Evolutionary conservation across 2,113 vertebrate species (phyloP).

Genomic region (Furnarius figulus): DNA sequence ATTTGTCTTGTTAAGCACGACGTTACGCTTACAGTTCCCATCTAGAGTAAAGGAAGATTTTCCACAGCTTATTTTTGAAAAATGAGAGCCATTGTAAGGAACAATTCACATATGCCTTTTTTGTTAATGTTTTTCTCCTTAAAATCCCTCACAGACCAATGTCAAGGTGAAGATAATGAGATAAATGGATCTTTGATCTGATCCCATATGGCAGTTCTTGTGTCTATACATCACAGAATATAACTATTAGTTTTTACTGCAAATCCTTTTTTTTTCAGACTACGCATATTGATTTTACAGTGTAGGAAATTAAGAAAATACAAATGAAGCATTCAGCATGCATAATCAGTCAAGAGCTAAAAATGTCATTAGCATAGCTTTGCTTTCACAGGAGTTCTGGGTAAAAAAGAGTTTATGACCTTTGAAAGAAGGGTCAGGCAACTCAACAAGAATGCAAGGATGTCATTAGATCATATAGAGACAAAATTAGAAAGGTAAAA

Average conservation of each 20-base stretch:
- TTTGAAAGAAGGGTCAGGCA: background rate
- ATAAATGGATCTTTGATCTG: background rate
- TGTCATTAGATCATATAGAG: rapidly evolving
- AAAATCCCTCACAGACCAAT: background rate
- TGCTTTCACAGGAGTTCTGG: background rate
- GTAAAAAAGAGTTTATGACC: background rate
- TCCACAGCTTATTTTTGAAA: background rate
- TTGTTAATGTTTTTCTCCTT: background rate
- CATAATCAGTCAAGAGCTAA: background rate
- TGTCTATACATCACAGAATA: background rate
- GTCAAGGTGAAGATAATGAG: background rate
- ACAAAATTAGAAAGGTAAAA: background rate
- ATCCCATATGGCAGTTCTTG: background rate
- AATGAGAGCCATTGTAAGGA: background rate
- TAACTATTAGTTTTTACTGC: background rate
- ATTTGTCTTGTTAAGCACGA: background rate
- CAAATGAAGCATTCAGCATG: background rate
- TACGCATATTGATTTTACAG: background rate
- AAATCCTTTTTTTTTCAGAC: background rate
- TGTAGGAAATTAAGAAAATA: background rate
- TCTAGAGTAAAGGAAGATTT: background rate
- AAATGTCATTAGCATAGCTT: background rate
- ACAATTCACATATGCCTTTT: background rate
- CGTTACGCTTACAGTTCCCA: background rate
- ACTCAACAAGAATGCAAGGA: background rate